Base-by-base conservation (phyloP, 2,113 vertebrate genomes). In the Coryphaenoides rupestris region DNA sequence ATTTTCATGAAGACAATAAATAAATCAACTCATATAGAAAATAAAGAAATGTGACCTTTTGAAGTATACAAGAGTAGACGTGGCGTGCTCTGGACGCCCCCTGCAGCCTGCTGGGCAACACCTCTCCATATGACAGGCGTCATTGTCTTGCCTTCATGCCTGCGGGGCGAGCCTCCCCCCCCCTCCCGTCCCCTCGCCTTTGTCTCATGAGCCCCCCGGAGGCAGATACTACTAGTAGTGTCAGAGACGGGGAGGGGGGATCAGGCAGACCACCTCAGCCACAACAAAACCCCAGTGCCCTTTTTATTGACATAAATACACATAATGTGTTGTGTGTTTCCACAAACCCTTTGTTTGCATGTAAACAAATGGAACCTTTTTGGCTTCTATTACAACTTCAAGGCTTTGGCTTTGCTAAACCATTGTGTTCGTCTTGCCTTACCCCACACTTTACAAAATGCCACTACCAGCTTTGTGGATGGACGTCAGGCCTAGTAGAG, bases 301-400 rank as follows among this genome's bases (percentile, higher is more conserved):
- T 50, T 16, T 50, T 50, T n/a, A 50, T 50, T 50, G 47, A 50
- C 47, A 50, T 16, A n/a, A 50, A 50, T 50, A 50, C 47, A 50
- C 47, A 50, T n/a, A 5, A 50, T n/a, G 47, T 50, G 47, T 16
- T 1, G 15, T 16, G 6, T n/a, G 47, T 50, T 50, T 50, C 47
- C 2, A 16, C n/a, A 4, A 4, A 6, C 47, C 16, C 47, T 50
- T 16, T n/a, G 16, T n/a, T 4, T 50, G 15, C 47, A 7, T n/a
- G 13, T 50, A 50, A 17, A 50, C 46, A 24, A 9, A 40, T 40
- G 1, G 7, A 40, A n/a, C 2, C 10, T 13, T 7, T 2, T 40
- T 10, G 33, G 33, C 33, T 12, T 2, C 33, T 1, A 10, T 40
- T 10, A 10, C 33, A 12, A 40, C 1, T 7, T 7, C 6, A 12